Conservation (phyloP, 2,113 vertebrate genomes). For the Pachycephala philippinensis region DNA sequence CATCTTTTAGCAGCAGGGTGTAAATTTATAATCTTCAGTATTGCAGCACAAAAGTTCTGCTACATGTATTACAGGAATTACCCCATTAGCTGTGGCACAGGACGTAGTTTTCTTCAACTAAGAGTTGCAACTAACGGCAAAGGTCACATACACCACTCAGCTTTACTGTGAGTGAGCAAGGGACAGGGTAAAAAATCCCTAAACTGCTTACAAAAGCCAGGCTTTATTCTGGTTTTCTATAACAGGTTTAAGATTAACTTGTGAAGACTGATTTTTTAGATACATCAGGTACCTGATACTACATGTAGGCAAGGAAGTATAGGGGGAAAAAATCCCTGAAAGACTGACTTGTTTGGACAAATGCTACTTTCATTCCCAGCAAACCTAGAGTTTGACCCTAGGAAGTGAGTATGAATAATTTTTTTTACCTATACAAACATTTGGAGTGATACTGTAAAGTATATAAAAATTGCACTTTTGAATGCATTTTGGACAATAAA, state of each 20-base stretch:
- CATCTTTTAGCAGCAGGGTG: neutral
- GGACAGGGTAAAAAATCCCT: neutral
- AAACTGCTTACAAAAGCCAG: neutral
- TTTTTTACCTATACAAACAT: neutral
- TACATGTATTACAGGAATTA: neutral
- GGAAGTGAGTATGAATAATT: neutral
- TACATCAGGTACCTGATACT: neutral
- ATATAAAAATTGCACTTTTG: neutral
- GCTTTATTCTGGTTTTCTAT: neutral
- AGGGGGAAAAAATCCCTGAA: neutral
- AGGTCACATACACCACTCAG: neutral
- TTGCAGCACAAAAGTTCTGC: neutral
- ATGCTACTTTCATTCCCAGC: neutral
- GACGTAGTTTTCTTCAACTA: neutral
- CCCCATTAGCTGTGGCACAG: neutral
- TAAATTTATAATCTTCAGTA: neutral
- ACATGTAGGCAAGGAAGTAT: neutral
- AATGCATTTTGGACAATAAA: neutral
- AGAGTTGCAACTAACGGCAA: neutral
- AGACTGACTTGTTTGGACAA: neutral
- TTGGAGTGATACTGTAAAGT: neutral
- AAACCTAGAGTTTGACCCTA: neutral
- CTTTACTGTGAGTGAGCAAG: neutral
- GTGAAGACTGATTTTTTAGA: neutral
- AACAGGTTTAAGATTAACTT: neutral